These are phyloP conservation scores for Heliopora coerulea DNA, from an alignment of 92 coral and sea anemone species.

Conservation along the genomic window DNA sequence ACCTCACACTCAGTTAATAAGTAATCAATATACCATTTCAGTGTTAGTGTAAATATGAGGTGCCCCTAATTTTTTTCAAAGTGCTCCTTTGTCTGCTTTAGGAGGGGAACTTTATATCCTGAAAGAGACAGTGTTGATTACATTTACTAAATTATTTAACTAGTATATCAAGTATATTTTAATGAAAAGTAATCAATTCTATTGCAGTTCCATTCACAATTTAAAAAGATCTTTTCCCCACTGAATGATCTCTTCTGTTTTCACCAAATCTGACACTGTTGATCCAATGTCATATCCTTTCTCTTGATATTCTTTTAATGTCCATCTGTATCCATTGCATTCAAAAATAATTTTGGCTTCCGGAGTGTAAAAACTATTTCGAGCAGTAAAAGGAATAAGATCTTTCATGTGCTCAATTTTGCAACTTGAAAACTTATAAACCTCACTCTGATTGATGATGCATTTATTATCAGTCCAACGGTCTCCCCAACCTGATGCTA, in stretches of 20 bases:
- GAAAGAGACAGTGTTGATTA: too few relatives aligned
- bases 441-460: constrained; percentile 5
- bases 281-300: constrained; percentile 36
- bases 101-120: too few relatives aligned
- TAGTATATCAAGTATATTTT: too few relatives aligned
- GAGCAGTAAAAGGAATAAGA: constrained; percentile 34
- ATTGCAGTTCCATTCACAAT: background rate
- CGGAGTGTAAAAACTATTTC: constrained; percentile 33
- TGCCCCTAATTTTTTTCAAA: too few relatives aligned
- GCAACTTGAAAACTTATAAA: constrained; percentile 29
- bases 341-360: constrained; percentile 17
- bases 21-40: too few relatives aligned
- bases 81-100: too few relatives aligned
- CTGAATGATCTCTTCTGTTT: constrained; percentile 1
- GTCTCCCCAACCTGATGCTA: constrained; percentile 41
- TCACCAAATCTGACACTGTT: constrained; percentile 30
- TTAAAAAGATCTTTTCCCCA: constrained; percentile 39
- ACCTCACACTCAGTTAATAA: too few relatives aligned
- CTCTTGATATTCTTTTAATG: constrained; percentile 26
- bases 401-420: constrained; percentile 16
- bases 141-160: too few relatives aligned
- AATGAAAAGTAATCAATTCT: too few relatives aligned
- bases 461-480: constrained; percentile 40
- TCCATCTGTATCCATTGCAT: constrained; percentile 32
- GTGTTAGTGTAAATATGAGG: too few relatives aligned